Conservation (phyloP, 2,797 vertebrate species). For the Poeciliopsis infans region DNA sequence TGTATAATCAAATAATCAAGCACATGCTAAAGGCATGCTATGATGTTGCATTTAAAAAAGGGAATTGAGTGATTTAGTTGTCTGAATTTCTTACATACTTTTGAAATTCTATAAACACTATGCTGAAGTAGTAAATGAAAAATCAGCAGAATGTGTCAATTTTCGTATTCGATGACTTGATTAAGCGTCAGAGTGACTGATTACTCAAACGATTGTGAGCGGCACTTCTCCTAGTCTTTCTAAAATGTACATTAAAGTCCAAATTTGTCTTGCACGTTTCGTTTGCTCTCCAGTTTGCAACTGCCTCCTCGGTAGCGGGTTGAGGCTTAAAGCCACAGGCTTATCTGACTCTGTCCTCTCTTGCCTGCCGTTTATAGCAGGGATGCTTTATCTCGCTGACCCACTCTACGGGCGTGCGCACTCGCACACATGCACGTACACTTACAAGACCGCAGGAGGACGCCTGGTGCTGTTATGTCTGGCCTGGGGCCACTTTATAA, state of each 20-base stretch:
- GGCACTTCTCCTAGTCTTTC: too few species aligned
- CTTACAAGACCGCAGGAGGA: slow-evolving; percentile 22
- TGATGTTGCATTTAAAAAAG: too few species aligned
- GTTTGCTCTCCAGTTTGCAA: slow-evolving; percentile 38
- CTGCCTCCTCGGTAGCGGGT: slow-evolving; percentile 50
- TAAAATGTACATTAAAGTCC: neutral
- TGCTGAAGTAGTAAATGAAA: too few species aligned
- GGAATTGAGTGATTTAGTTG: too few species aligned
- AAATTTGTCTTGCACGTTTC: slow-evolving; percentile 7
- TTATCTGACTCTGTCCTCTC: slow-evolving; percentile 72
- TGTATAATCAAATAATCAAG: too few species aligned
- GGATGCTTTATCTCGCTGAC: slow-evolving; percentile 75
- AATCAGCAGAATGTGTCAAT: too few species aligned
- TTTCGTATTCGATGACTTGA: too few species aligned
- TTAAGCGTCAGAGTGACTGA: too few species aligned
- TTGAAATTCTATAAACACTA: too few species aligned
- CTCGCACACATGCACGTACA: slow-evolving; percentile 5
- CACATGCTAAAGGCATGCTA: too few species aligned
- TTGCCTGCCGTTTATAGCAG: slow-evolving; percentile 68
- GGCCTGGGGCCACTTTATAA: slow-evolving; percentile 51
- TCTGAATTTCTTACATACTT: too few species aligned
- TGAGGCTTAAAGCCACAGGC: slow-evolving; percentile 71
- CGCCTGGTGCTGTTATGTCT: slow-evolving; percentile 35
- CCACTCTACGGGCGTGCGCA: slow-evolving; percentile 48
- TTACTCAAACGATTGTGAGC: too few species aligned